Base-by-base conservation (phyloP, 1,140 invertebrate species). In the Brachionus plicatilis region DNA sequence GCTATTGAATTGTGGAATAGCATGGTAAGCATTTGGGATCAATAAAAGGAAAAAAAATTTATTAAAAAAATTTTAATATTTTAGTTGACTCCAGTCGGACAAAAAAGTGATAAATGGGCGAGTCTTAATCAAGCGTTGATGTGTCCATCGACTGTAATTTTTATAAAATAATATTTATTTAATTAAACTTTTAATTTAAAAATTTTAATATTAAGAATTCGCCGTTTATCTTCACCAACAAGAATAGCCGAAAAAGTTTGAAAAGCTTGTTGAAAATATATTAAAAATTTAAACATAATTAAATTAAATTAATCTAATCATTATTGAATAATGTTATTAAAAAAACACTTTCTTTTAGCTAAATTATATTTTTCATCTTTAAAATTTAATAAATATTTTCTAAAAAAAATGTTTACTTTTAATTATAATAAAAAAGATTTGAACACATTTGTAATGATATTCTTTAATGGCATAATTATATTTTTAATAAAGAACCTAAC, bases 1-100 rank as follows among this genome's bases (percentile, higher is more conserved):
- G 82, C 82, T 47, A 5, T 68, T 37, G 82, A 83, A 33, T 37
- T 83, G 5, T 83, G 82, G 82, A 83, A 83, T 20, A 70, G 33
- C 17, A 70, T 83, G 82, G 82, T 70, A 70, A 37, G 3, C 33
- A 7, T 37, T 37, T 37, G 3, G 6, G 33, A 37, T 37, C 2
- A 6, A 37, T 37, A 0, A 37, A 14, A n/a, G n/a, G n/a, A 12
- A 14, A 70, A 29, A 70, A 33, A 12, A 0, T 33, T 33, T 17
- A 8, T 9, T 27, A 27, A 27, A 2, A 27, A 33, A 70, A 33
- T 70, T 12, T 11, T 33, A 68, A 27, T 4, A 41, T 72, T 20
- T 43, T n/a, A 72, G 68, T 43, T 72, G 17, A 72, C 68, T 17
- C 68, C 68, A 20, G 37, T 43, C 5, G 68, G 37, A n/a, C 37